These are phyloP conservation scores for Eupithecia subfuscata DNA, from an alignment of 2,888 invertebrate species.

Conservation along the genomic window DNA sequence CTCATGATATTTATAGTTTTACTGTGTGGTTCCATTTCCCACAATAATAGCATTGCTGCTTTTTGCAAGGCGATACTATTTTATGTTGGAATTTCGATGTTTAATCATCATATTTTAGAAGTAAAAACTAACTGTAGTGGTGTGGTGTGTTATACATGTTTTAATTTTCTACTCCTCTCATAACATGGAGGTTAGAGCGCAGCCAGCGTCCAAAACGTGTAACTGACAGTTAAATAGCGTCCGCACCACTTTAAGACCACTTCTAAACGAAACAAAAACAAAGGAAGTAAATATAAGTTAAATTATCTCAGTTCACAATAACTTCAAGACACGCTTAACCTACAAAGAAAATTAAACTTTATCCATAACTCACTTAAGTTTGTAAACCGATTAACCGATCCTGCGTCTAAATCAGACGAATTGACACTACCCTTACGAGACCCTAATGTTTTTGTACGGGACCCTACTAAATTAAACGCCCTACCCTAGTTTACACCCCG, in stretches of 20 bases:
- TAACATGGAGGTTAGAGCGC: background rate
- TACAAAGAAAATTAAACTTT: slow-evolving; percentile 42
- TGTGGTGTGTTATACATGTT: background rate
- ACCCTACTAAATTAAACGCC: slow-evolving; percentile 51
- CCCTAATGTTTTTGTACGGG: slow-evolving; percentile 57
- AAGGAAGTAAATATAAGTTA: background rate
- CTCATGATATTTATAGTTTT: slow-evolving; percentile 58
- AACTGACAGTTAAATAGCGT: background rate
- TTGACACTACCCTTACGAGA: slow-evolving; percentile 49
- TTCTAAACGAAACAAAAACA: slow-evolving; percentile 7
- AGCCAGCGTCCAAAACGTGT: background rate
- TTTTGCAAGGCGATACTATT: slow-evolving; percentile 17
- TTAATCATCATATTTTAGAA: background rate
- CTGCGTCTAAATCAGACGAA: slow-evolving; percentile 51
- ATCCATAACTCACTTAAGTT: slow-evolving; percentile 36
- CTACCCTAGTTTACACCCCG: slow-evolving; percentile 52
- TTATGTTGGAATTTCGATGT: background rate
- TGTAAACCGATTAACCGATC: slow-evolving; percentile 42
- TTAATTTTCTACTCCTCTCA: background rate
- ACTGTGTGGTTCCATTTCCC: slow-evolving; percentile 48
- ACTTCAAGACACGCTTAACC: slow-evolving; percentile 33
- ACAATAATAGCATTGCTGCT: slow-evolving; percentile 35
- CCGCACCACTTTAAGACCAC: background rate
- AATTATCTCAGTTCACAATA: background rate
- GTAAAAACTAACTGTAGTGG: background rate